Conservation (phyloP, 2,113 vertebrate genomes). For the Ardeotis arabs region DNA sequence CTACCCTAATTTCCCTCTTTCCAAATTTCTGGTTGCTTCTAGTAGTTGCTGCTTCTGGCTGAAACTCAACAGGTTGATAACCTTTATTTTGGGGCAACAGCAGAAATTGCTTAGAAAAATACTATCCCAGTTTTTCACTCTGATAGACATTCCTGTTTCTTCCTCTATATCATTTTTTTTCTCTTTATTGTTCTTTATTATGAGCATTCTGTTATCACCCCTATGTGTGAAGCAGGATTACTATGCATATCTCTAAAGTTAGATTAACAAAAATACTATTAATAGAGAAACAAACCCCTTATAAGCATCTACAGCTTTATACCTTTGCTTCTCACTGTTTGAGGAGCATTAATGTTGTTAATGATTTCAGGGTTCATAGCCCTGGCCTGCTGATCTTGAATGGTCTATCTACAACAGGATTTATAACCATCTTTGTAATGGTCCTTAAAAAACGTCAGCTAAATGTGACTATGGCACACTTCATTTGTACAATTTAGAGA, state of each 20-base stretch:
- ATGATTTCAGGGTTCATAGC: slow-evolving; percentile 9
- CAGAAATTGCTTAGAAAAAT: background rate
- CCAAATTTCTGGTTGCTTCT: background rate
- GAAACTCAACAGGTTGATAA: background rate
- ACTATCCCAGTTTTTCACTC: background rate
- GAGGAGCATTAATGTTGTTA: background rate
- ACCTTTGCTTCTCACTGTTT: background rate
- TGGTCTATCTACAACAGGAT: background rate
- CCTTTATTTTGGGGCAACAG: background rate
- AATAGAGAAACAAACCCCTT: background rate
- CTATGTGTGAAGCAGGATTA: background rate
- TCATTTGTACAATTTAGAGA: background rate
- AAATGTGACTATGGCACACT: background rate
- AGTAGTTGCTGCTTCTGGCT: background rate
- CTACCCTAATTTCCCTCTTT: background rate
- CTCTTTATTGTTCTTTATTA: background rate
- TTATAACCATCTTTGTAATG: background rate
- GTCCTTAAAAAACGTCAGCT: background rate
- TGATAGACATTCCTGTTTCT: background rate
- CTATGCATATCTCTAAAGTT: background rate
- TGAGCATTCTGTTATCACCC: background rate
- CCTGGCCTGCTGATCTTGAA: background rate
- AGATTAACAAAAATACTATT: background rate
- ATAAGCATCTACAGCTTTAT: background rate
- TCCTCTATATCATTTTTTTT: background rate